Percentiles rank a stretch among this genome's conserved stretches.
These are phyloP conservation scores for Cichladusa arquata DNA, from an alignment of 2,113 vertebrate species.

Conservation along the genomic window DNA sequence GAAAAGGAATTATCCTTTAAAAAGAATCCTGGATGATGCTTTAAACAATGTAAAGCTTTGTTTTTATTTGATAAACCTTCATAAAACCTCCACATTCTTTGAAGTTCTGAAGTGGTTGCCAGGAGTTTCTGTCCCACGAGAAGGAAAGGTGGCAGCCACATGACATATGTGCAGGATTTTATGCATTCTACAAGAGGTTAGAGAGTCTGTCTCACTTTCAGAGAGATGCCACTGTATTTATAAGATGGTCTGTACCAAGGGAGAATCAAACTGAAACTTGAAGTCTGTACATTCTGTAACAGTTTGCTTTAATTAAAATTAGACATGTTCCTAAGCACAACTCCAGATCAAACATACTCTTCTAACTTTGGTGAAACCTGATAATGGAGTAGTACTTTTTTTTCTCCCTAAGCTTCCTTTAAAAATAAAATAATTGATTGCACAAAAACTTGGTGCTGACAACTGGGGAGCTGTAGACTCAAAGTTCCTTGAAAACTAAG, in stretches of 20 bases:
- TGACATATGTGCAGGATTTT: conserved; percentile 33
- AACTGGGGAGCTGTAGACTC: background rate
- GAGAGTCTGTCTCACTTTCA: conserved; percentile 13
- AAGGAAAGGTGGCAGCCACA: conserved; percentile 28
- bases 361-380: background rate
- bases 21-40: background rate
- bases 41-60: background rate
- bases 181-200: conserved; percentile 4
- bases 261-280: conserved; percentile 12
- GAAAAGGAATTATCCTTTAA: background rate
- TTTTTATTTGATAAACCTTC: conserved; percentile 1
- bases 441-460: background rate
- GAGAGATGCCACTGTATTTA: conserved; percentile 7
- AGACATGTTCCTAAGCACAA: background rate
- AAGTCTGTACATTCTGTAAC: background rate
- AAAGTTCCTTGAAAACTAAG: conserved; percentile 2
- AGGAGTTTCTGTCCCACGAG: conserved; percentile 9
- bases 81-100: background rate
- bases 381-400: background rate
- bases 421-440: background rate
- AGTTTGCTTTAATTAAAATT: conserved; percentile 35
- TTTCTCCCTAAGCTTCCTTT: background rate
- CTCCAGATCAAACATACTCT: background rate
- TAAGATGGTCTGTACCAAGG: conserved; percentile 5
- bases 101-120: conserved; percentile 2